These are phyloP conservation scores for Tupaia tana DNA, from an alignment of 2,113 vertebrate species.

Conservation along the genomic window DNA sequence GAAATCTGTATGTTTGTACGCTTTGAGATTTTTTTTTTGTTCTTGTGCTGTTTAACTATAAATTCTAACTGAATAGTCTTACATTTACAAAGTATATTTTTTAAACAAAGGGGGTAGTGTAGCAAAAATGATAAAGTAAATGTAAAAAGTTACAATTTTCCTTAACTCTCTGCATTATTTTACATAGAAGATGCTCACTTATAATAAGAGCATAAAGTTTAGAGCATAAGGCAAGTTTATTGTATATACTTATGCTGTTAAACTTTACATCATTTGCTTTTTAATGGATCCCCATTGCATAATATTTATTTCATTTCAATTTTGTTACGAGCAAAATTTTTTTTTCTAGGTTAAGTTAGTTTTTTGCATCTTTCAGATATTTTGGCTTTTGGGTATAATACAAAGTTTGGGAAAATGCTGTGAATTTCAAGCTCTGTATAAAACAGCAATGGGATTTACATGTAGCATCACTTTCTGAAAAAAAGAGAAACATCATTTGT, in stretches of 20 bases:
- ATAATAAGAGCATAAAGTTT: conserved; percentile 29
- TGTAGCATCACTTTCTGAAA: neutral
- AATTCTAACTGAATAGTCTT: conserved; percentile 28
- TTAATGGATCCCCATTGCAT: neutral
- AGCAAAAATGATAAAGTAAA: conserved; percentile 52
- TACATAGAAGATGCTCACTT: conserved; percentile 46
- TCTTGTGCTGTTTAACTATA: neutral
- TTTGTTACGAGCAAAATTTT: neutral
- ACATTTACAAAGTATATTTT: conserved; percentile 34
- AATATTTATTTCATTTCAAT: neutral
- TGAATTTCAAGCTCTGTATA: conserved; percentile 30
- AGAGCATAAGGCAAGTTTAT: conserved; percentile 32
- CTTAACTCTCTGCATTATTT: conserved; percentile 41
- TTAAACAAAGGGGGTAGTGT: conserved; percentile 10
- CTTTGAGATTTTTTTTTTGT: conserved; percentile 42
- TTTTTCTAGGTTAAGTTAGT: neutral
- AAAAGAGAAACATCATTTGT: conserved; percentile 43
- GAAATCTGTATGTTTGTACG: neutral
- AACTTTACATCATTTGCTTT: conserved; percentile 57
- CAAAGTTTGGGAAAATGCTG: conserved; percentile 58
- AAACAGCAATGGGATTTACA: neutral
- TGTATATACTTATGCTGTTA: conserved; percentile 65
- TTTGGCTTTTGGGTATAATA: neutral
- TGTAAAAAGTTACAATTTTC: conserved; percentile 12
- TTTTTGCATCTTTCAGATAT: neutral